A percentile compares a stretch with the other conserved stretches of the same genome.
These are phyloP conservation scores for Bovichtus diacanthus DNA, from an alignment of 2,797 vertebrate species.

Conservation along the genomic window DNA sequence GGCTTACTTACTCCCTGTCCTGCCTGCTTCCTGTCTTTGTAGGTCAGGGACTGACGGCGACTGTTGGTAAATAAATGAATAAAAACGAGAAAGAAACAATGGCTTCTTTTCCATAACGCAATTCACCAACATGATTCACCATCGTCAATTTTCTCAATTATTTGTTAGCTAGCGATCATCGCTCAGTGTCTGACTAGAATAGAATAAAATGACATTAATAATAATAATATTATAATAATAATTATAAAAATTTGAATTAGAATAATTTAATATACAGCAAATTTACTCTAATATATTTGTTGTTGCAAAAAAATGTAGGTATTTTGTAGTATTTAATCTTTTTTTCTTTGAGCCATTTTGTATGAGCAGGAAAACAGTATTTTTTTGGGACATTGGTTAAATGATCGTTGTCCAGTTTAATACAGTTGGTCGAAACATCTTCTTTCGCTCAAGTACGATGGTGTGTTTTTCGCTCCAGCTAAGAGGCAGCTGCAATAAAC, in stretches of 20 bases:
- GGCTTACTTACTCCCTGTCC: slow-evolving; percentile 66
- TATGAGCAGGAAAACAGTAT: neutral
- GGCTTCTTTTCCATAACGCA: slow-evolving; percentile 16
- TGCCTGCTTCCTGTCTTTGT: slow-evolving; percentile 70
- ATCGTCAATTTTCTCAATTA: too few species aligned
- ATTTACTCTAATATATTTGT: too few species aligned
- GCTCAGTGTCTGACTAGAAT: neutral
- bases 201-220: too few species aligned
- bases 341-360: neutral
- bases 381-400: neutral
- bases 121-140: neutral
- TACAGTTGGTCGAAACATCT: neutral
- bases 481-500: neutral
- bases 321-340: neutral
- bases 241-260: too few species aligned
- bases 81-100: neutral
- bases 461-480: neutral
- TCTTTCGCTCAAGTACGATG: neutral
- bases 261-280: neutral
- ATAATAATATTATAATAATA: too few species aligned
- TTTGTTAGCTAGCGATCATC: neutral
- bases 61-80: slow-evolving; percentile 12
- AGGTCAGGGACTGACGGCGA: slow-evolving; percentile 63
- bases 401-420: neutral
- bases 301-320: too few species aligned